phyloP scores from a whole-genome alignment of 2,797 vertebrate genomes.

The Tarsius wallacei region DNA sequence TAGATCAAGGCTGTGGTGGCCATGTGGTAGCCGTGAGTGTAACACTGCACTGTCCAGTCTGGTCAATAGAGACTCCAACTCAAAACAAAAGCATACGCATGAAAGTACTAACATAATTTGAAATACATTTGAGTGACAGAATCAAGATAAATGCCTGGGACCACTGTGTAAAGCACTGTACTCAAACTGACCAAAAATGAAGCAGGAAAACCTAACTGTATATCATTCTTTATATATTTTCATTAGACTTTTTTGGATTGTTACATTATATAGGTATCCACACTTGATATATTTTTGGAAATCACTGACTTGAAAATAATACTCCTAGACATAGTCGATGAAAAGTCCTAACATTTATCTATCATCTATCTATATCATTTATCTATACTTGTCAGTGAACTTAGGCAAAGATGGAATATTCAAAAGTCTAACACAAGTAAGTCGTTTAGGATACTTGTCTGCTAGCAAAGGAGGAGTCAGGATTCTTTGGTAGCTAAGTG shows the following conservation, averaged over 20 bases:
- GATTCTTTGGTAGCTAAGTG: not conserved
- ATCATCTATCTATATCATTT: not conserved
- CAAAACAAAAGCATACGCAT: not conserved
- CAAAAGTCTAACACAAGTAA: not conserved
- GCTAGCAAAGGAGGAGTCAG: not conserved
- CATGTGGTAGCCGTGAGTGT: too few species aligned
- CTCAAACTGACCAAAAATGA: not conserved
- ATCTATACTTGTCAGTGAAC: not conserved
- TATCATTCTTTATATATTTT: not conserved
- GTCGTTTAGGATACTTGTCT: not conserved
- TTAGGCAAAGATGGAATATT: not conserved
- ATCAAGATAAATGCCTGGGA: not conserved
- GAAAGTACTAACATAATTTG: not conserved
- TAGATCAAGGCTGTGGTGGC: too few species aligned
- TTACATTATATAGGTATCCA: not conserved
- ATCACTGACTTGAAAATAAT: not conserved
- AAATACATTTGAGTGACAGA: not conserved
- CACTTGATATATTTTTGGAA: not conserved
- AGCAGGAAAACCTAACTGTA: slow-evolving; percentile 20
- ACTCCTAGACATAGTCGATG: not conserved
- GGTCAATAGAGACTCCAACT: too few species aligned
- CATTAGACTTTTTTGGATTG: not conserved
- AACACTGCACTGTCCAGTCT: too few species aligned
- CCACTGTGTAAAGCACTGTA: not conserved
- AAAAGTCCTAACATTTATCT: slow-evolving; percentile 15